Conservation (phyloP, 2,888 invertebrate genomes). For the Ichneumoninae sp. region DNA sequence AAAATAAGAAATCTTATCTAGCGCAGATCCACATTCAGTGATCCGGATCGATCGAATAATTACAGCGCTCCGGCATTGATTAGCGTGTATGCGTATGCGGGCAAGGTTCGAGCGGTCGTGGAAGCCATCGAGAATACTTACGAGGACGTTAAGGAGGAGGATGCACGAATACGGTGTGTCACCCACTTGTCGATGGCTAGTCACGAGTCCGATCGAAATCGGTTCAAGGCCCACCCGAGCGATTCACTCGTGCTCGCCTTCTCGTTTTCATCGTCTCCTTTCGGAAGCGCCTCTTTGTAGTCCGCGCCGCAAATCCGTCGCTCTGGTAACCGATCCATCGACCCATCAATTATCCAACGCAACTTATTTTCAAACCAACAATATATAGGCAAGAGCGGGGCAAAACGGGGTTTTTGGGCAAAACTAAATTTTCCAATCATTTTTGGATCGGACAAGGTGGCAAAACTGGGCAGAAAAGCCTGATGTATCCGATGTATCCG, state of each 20-base stretch:
- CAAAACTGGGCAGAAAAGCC: too few relatives aligned
- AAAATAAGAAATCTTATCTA: neutral
- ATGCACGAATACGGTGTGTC: conserved; percentile 67
- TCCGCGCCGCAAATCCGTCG: conserved; percentile 19
- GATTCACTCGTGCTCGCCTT: conserved; percentile 50
- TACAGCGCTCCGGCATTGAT: conserved; percentile 22
- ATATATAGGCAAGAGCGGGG: too few relatives aligned
- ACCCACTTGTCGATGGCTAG: conserved; percentile 63
- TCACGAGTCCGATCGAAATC: conserved; percentile 73
- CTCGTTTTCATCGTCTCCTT: conserved; percentile 40
- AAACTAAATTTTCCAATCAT: too few relatives aligned
- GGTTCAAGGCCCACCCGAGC: conserved; percentile 74
- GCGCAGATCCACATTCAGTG: neutral
- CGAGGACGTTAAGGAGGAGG: conserved; percentile 51
- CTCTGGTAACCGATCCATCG: neutral
- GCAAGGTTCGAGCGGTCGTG: conserved; percentile 8
- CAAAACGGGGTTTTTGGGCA: too few relatives aligned
- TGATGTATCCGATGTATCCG: too few relatives aligned
- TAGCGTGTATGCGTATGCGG: neutral
- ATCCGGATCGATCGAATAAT: conserved; percentile 28
- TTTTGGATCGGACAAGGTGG: too few relatives aligned
- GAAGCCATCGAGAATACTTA: conserved; percentile 24
- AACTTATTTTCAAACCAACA: neutral
- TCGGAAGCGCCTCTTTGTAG: conserved; percentile 29
- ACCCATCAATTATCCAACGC: neutral